phyloP scores from a whole-genome alignment of 2,888 invertebrate species.

The Latrodectus elegans region DNA sequence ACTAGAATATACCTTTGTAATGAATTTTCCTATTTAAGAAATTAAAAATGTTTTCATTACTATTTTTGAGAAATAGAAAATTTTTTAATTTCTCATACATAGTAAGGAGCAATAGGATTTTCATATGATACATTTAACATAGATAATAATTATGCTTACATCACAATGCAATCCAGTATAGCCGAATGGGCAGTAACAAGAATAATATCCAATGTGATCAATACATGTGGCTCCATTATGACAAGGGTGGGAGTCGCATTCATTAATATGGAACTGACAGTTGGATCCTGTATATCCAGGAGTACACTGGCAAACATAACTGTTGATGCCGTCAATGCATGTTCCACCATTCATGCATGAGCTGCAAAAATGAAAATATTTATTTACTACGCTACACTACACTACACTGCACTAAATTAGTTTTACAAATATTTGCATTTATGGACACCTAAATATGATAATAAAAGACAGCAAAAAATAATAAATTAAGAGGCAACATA shows the following conservation, averaged over 20 bases:
- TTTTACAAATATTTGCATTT: too few species aligned
- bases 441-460: background rate
- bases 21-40: too few species aligned
- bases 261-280: slow-evolving; percentile 93
- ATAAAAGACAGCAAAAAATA: background rate
- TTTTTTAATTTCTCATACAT: too few species aligned
- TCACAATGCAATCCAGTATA: slow-evolving; percentile 90
- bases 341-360: slow-evolving; percentile 94
- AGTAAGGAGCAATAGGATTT: too few species aligned
- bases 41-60: too few species aligned
- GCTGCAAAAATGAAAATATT: slow-evolving; percentile 75
- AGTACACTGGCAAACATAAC: slow-evolving; percentile 92
- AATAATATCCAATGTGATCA: slow-evolving; percentile 84
- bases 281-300: slow-evolving; percentile 92
- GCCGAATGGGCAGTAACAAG: slow-evolving; percentile 90
- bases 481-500: background rate
- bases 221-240: slow-evolving; percentile 93
- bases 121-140: too few species aligned
- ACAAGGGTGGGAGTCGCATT: slow-evolving; percentile 94
- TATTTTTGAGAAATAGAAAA: too few species aligned
- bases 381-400: too few species aligned
- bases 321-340: slow-evolving; percentile 94
- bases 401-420: too few species aligned
- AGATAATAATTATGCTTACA: slow-evolving; percentile 59
- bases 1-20: background rate